Evolutionary conservation across 2,797 vertebrate genomes (phyloP), one percentile per base, ranked within the genome.

Genomic region (Arctocebus calabarensis): DNA sequence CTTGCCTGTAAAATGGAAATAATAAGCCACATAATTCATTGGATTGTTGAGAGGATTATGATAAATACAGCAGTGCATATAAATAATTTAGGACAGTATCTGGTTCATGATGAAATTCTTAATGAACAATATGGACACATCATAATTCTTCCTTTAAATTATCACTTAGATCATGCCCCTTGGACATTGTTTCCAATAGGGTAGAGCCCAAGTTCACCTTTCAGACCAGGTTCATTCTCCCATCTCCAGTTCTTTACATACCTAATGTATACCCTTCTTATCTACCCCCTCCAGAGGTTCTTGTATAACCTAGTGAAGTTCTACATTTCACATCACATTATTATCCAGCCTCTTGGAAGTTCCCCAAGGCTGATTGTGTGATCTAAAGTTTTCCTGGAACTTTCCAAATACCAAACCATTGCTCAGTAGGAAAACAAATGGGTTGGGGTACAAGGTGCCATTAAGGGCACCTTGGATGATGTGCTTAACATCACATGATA

Each of bases 371-470:
- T 52, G 23, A 64, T 1, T 20, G 29, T 57, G 32, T 64, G 27
- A 62, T 29, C 68, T 77, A 90, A 93, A 62, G 37, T 20, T 27
- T 37, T 16, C 77, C 89, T 82, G 19, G 62, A 85, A 96, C 29
- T 64, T 90, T 68, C 61, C 40, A 83, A 78, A 70, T 34, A 70
- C 16, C 20, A 37, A 90, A 45, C 6, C 52, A 32, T 3, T 81
- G n/a, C 45, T 87, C 32, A 23, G 61, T 43, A 82, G 85, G n/a
- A 73, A 91, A 73, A 57, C 14, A 32, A 59, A 66, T 34, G 16
- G 37, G 13, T 45, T 73, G 59, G 37, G 3, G 34, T 73, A 64
- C 73, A 23, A 71, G 81, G 64, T 11, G 7, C 52, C 45, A 25
- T 81, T 52, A 78, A 25, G 10, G 7, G 52, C 29, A 16, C 1